Evolutionary conservation across 1,140 invertebrate species (phyloP).

Genomic region (Drosophila pseudoobscura): DNA sequence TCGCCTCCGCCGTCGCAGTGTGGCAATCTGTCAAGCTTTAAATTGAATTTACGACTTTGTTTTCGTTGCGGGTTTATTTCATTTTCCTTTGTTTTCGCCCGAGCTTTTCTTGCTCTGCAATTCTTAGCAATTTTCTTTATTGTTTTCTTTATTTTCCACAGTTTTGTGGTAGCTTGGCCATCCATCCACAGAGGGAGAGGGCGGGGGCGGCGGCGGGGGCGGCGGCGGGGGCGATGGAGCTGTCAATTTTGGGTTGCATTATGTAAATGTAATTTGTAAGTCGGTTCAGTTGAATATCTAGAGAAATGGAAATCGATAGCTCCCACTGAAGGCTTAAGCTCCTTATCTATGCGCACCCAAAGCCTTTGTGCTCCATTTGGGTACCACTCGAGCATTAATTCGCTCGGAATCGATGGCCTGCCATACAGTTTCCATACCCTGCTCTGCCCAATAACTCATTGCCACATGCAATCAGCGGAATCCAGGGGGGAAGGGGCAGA

Average conservation of each 20-base stretch:
- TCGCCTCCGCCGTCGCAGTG: slow-evolving; percentile 41
- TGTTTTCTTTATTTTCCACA: slow-evolving; percentile 61
- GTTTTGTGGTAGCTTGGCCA: slow-evolving; percentile 20
- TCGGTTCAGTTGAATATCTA: slow-evolving; percentile 7
- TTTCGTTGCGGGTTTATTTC: slow-evolving; percentile 78
- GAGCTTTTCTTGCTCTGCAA: slow-evolving; percentile 18
- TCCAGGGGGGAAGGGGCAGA: background rate
- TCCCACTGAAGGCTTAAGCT: slow-evolving; percentile 13
- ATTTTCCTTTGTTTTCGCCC: slow-evolving; percentile 51
- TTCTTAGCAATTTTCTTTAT: slow-evolving; percentile 48
- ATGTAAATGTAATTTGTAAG: slow-evolving; percentile 74
- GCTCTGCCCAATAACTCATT: slow-evolving; percentile 47
- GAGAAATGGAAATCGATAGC: background rate
- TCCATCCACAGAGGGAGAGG: background rate
- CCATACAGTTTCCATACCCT: slow-evolving; percentile 36
- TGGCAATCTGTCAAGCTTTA: slow-evolving; percentile 82
- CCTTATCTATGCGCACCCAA: slow-evolving; percentile 10
- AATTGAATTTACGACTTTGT: slow-evolving; percentile 82
- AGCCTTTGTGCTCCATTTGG: slow-evolving; percentile 48
- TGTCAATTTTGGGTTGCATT: slow-evolving; percentile 72
- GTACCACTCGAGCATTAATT: slow-evolving; percentile 46
- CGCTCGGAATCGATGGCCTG: slow-evolving; percentile 26
- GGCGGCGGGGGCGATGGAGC: background rate
- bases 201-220: background rate
- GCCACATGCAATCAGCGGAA: slow-evolving; percentile 33